Conservation (phyloP, 2,797 vertebrate species). For the Chelonia mydas region DNA sequence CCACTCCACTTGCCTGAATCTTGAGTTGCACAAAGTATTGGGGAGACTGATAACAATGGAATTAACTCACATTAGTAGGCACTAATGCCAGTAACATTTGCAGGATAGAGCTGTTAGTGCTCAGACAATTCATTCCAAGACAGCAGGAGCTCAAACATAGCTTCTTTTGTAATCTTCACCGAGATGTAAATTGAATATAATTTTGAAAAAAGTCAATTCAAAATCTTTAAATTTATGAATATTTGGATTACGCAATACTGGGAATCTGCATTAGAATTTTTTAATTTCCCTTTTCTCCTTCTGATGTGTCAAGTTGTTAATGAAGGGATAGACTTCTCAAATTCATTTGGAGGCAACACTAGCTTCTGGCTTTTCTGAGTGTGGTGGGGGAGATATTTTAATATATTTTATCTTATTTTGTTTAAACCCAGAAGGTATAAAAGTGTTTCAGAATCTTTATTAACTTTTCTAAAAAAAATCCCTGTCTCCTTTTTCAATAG, state of each 20-base stretch:
- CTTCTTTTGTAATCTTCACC: not conserved
- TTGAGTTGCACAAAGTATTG: not conserved
- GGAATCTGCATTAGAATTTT: not conserved
- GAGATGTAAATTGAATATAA: not conserved
- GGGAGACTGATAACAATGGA: not conserved
- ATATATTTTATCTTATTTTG: not conserved
- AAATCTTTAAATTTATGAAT: not conserved
- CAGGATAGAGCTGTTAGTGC: not conserved
- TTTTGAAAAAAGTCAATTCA: not conserved
- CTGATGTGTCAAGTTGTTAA: not conserved
- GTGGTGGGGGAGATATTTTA: not conserved
- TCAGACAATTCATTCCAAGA: not conserved
- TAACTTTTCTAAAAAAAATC: not conserved
- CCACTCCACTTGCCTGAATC: not conserved
- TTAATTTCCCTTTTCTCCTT: not conserved
- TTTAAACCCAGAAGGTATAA: not conserved
- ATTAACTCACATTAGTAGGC: not conserved
- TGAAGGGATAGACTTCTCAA: not conserved
- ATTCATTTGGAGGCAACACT: not conserved
- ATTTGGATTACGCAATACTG: not conserved
- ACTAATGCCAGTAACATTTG: not conserved
- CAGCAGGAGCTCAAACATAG: not conserved
- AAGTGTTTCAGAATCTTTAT: not conserved
- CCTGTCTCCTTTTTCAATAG: not conserved
- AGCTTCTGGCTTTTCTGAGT: not conserved